Percentiles rank a stretch among this genome's conserved stretches.
These are phyloP conservation scores for Lampris incognitus DNA, from an alignment of 2,113 vertebrate species.

Conservation along the genomic window DNA sequence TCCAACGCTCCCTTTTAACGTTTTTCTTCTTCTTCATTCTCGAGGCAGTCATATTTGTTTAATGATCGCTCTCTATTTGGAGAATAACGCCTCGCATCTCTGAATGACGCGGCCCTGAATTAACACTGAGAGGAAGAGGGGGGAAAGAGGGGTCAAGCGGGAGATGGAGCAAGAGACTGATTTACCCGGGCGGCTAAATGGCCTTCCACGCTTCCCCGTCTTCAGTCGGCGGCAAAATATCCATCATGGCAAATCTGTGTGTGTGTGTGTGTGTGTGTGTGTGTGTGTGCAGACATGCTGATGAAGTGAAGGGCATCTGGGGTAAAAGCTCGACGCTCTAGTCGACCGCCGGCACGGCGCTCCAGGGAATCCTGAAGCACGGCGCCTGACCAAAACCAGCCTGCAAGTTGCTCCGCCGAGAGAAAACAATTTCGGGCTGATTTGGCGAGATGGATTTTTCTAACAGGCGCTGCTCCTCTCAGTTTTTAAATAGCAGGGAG, in stretches of 20 bases:
- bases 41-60: constrained; percentile 39
- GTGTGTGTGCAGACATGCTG: constrained; percentile 28
- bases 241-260: constrained; percentile 40
- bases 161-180: not conserved
- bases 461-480: not conserved
- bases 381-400: constrained; percentile 47
- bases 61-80: constrained; percentile 57
- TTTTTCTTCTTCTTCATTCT: constrained; percentile 48
- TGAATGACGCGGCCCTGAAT: constrained; percentile 71
- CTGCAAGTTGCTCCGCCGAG: constrained; percentile 60
- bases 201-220: constrained; percentile 14
- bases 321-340: constrained; percentile 37
- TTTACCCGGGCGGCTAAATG: constrained; percentile 30
- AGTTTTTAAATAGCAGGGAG: constrained; percentile 27
- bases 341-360: constrained; percentile 23
- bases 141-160: not conserved
- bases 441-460: constrained; percentile 33
- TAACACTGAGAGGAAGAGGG: constrained; percentile 38
- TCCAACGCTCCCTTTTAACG: constrained; percentile 49
- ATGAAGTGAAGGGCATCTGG: constrained; percentile 58
- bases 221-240: constrained; percentile 34
- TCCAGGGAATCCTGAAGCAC: constrained; percentile 46
- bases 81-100: constrained; percentile 42
- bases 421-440: constrained; percentile 41
- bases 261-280: constrained; percentile 12